Base-by-base conservation (phyloP, 2,888 invertebrate genomes). In the Leptopilina myrica region DNA sequence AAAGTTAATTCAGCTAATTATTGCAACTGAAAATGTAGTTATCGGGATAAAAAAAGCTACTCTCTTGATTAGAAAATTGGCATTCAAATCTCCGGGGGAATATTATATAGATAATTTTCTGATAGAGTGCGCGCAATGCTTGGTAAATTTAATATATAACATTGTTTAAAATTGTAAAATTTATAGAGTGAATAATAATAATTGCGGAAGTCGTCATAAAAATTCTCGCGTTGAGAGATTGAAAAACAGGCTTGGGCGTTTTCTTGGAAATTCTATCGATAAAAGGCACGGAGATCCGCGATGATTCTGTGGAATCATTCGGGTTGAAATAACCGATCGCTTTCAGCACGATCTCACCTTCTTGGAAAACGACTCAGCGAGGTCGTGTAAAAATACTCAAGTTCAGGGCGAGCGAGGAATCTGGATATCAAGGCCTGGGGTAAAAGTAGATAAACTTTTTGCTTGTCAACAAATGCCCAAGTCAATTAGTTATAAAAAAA, bases 331-430 rank as follows among this genome's bases (percentile, higher is more conserved):
- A 69, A 69, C 53, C 53, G 53, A 69, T 69, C 20, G 69, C 69
- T 56, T 69, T 53, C 69, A 69, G 69, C 53, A 69, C 69, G 69
- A 69, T 69, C 53, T 69, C 76, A 80, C 78, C 80, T 79, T 79
- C 78, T 80, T 79, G 73, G 80, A 81, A 81, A 81, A 33, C 77
- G 77, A 62, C 75, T 80, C 76, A 77, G 78, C 77, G 81, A 83
- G 83, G 81, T 78, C 81, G 81, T 62, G 78, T 59, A 80, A 81
- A 83, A 83, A 83, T 79, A 79, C 76, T 76, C 83, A 80, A 82
- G 83, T 83, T 83, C 83, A 83, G 76, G 83, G 83, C 79, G 73
- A 80, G 75, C 77, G 77, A 79, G 79, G 76, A 79, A 73, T 56
- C 53, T 69, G 66, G 78, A 82, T 80, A 77, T 53, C 82, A 79